Conservation (phyloP, 2,888 invertebrate genomes). For the Troides oblongomaculatus region DNA sequence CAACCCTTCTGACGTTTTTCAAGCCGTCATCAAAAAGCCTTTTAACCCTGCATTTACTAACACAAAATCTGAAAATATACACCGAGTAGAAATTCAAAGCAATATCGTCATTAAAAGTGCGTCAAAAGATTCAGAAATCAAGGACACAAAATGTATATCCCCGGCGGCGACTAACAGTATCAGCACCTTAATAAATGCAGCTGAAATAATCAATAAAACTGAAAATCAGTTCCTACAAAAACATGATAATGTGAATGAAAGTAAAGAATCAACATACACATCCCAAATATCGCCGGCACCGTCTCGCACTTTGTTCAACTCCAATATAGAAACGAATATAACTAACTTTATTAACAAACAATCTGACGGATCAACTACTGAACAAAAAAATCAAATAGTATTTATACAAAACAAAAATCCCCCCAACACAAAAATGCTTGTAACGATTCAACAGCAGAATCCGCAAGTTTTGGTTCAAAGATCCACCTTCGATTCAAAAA, state of each 20-base stretch:
- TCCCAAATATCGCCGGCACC: constrained; percentile 18
- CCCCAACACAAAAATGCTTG: constrained; percentile 62
- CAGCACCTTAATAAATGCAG: constrained; percentile 60
- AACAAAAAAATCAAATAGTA: constrained; percentile 67
- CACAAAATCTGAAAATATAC: constrained; percentile 38
- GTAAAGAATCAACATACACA: constrained; percentile 18
- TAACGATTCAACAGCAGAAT: constrained; percentile 64
- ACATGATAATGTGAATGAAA: constrained; percentile 42
- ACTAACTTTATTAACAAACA: constrained; percentile 52
- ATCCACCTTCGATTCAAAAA: constrained; percentile 68
- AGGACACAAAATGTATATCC: constrained; percentile 31
- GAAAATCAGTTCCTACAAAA: constrained; percentile 59
- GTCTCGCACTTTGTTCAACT: constrained; percentile 51
- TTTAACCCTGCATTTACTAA: constrained; percentile 49
- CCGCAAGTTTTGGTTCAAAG: constrained; percentile 66
- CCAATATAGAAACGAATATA: constrained; percentile 56
- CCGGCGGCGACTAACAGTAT: constrained; percentile 46
- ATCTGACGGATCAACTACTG: constrained; percentile 51
- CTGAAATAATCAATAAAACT: constrained; percentile 61
- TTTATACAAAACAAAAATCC: constrained; percentile 65
- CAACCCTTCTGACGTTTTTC: constrained; percentile 49
- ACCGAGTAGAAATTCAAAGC: constrained; percentile 69
- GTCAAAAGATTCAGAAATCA: constrained; percentile 49
- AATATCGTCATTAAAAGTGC: constrained; percentile 68
- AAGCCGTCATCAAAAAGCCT: constrained; percentile 41